These are phyloP conservation scores for Stomatorhinus walkeri DNA, from an alignment of 2,797 vertebrate genomes.

Conservation along the genomic window DNA sequence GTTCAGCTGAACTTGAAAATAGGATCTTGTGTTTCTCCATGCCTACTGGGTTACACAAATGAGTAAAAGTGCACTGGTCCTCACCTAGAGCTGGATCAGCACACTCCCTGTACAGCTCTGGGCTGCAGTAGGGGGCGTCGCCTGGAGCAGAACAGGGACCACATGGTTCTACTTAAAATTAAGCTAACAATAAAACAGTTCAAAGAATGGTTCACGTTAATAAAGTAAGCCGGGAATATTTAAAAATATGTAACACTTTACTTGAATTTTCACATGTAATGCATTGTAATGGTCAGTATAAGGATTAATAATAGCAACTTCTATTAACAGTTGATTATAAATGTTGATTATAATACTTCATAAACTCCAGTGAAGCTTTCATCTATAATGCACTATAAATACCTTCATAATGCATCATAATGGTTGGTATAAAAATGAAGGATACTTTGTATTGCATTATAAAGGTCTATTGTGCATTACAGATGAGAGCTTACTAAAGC, in stretches of 20 bases:
- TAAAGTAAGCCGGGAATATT: neutral
- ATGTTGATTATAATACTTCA: neutral
- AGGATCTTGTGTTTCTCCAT: neutral
- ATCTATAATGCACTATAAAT: neutral
- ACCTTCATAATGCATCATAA: neutral
- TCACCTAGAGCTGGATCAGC: conserved; percentile 94
- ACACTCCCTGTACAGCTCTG: conserved; percentile 94
- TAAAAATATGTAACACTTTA: neutral
- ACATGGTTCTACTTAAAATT: neutral
- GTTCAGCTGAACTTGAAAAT: neutral
- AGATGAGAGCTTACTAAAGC: neutral
- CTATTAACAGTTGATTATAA: neutral
- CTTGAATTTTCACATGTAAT: neutral
- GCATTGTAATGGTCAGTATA: neutral
- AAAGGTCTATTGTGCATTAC: neutral
- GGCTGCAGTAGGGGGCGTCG: conserved; percentile 91
- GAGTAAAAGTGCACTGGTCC: conserved; percentile 28
- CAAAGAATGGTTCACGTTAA: neutral
- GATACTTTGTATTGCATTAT: neutral
- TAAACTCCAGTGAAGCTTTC: neutral
- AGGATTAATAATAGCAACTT: neutral
- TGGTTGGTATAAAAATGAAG: neutral
- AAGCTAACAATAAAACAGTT: neutral
- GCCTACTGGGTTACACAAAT: neutral
- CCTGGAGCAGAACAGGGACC: conserved; percentile 54